Evolutionary conservation across 2,113 vertebrate genomes (phyloP).

Genomic region (Otis tarda): DNA sequence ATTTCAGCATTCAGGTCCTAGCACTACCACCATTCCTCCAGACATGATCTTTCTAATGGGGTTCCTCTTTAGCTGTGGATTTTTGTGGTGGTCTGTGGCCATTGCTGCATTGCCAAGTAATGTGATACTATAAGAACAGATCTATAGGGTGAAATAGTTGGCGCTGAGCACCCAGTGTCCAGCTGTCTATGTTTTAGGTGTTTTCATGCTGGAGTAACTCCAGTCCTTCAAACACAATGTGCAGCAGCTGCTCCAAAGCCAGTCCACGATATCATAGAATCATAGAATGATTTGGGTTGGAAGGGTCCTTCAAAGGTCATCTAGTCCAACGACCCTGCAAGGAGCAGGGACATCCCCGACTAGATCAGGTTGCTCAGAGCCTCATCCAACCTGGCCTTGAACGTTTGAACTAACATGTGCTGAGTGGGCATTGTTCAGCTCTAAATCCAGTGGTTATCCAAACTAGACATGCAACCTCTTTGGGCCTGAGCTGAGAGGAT

Average conservation of each 20-base stretch:
- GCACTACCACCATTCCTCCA: background rate
- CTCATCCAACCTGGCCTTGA: too few species aligned
- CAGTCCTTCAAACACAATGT: background rate
- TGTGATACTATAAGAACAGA: background rate
- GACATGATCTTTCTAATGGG: background rate
- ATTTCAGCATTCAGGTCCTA: background rate
- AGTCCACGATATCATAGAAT: background rate
- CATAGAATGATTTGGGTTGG: too few species aligned
- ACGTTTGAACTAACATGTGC: background rate
- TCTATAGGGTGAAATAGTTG: background rate
- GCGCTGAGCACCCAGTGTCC: background rate
- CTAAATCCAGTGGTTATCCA: background rate
- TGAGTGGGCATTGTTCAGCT: background rate
- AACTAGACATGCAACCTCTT: background rate
- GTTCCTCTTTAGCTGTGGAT: background rate
- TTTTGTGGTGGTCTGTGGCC: background rate
- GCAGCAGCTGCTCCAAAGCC: background rate
- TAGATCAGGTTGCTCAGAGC: too few species aligned
- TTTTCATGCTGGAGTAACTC: background rate
- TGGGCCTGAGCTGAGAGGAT: background rate
- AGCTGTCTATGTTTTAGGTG: rapidly evolving
- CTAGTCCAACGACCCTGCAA: too few species aligned
- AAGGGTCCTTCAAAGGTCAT: too few species aligned
- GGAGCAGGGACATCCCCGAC: too few species aligned
- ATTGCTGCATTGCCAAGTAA: background rate